A percentile compares a stretch with the other conserved stretches of the same genome.
phyloP scores from a whole-genome alignment of 2,888 invertebrate genomes.

The Coelopa pilipes region DNA sequence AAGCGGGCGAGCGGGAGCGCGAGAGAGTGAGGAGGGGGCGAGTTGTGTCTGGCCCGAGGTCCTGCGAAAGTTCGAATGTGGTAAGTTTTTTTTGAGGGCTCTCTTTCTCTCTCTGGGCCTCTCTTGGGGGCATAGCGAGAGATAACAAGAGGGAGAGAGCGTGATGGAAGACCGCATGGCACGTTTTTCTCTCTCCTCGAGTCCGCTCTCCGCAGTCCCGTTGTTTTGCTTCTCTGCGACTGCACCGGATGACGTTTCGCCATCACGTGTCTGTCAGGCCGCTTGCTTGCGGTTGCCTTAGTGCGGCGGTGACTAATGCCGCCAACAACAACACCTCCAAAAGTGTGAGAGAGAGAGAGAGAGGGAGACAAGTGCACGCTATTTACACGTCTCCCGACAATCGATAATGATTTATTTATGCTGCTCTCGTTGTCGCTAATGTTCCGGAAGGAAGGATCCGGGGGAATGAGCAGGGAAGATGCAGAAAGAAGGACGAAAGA shows the following conservation, averaged over 20 bases:
- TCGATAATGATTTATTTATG: slow-evolving; percentile 39
- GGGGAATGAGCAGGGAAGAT: too few species aligned
- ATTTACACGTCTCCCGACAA: slow-evolving; percentile 19
- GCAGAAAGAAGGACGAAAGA: too few species aligned
- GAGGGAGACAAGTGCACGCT: slow-evolving; percentile 1
- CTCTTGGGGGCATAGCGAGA: too few species aligned
- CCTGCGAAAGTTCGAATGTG: not conserved
- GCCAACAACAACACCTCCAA: slow-evolving; percentile 1
- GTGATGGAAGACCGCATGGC: not conserved
- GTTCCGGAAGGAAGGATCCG: slow-evolving; percentile 10
- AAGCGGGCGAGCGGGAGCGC: not conserved
- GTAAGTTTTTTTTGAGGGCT: not conserved
- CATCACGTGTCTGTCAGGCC: slow-evolving; percentile 31
- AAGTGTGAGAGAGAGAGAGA: not conserved
- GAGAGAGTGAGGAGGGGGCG: not conserved
- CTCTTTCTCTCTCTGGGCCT: not conserved
- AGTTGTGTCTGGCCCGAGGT: not conserved
- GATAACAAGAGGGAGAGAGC: too few species aligned
- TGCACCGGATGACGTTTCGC: slow-evolving; percentile 4
- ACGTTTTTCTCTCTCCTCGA: not conserved
- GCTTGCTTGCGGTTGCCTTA: not conserved
- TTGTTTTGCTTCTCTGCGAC: too few species aligned
- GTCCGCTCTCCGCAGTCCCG: too few species aligned
- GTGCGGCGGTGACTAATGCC: slow-evolving; percentile 18
- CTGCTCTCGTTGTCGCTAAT: slow-evolving; percentile 24